Conservation (phyloP, 2,888 invertebrate genomes). For the Phragmatobia fuliginosa region DNA sequence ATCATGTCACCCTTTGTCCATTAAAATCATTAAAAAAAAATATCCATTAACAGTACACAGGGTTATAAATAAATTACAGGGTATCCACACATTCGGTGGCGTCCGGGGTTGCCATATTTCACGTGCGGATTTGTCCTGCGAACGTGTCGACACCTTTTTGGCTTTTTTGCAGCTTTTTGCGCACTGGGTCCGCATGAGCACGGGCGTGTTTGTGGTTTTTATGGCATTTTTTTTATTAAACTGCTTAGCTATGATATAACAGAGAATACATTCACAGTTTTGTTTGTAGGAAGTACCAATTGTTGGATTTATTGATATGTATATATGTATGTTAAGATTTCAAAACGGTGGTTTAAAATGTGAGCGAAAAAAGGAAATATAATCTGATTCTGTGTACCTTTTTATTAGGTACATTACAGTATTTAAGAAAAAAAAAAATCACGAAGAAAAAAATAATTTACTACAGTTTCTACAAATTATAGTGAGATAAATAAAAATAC, state of each 20-base stretch:
- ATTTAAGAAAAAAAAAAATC: too few species aligned
- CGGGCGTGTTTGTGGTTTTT: conserved; percentile 63
- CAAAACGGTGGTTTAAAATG: background rate
- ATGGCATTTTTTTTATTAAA: conserved; percentile 67
- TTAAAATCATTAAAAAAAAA: conserved; percentile 64
- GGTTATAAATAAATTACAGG: conserved; percentile 70
- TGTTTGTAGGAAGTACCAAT: conserved; percentile 27
- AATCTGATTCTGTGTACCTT: background rate
- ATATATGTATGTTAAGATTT: background rate
- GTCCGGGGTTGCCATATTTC: conserved; percentile 68
- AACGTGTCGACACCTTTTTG: conserved; percentile 72
- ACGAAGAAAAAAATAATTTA: too few species aligned
- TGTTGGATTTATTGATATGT: conserved; percentile 2
- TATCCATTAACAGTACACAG: conserved; percentile 59
- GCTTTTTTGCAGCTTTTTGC: conserved; percentile 55
- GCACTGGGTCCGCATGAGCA: conserved; percentile 57
- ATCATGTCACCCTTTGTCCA: conserved; percentile 54
- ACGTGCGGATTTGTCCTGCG: conserved; percentile 60
- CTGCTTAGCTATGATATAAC: conserved; percentile 61
- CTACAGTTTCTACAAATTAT: background rate
- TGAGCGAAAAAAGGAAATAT: background rate
- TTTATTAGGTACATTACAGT: too few species aligned
- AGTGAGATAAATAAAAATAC: background rate
- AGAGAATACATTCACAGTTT: conserved; percentile 37
- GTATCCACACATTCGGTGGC: conserved; percentile 55